Evolutionary conservation across 2,113 vertebrate genomes (phyloP).

Genomic region (Agelaius phoeniceus): DNA sequence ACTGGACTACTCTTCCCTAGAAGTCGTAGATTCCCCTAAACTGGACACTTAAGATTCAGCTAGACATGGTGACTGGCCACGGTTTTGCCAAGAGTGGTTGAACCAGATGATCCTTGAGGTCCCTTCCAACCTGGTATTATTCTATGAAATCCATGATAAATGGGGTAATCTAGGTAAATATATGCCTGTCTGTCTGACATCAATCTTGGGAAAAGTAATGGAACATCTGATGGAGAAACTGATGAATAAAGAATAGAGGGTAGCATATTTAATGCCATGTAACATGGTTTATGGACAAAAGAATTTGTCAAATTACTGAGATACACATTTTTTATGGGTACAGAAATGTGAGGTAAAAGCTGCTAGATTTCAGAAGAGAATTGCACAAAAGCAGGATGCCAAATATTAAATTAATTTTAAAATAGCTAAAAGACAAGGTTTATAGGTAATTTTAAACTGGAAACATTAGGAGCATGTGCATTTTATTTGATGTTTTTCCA

Average conservation of each 20-base stretch:
- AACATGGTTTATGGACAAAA: conserved; percentile 15
- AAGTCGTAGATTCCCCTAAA: not conserved
- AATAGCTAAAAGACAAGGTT: not conserved
- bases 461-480: not conserved
- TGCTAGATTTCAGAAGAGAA: not conserved
- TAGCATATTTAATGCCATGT: not conserved
- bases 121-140: not conserved
- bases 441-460: not conserved
- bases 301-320: not conserved
- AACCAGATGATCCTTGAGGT: not conserved
- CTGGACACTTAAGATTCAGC: accelerated
- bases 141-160: not conserved
- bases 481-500: not conserved
- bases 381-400: not conserved
- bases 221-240: not conserved
- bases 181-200: not conserved
- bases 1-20: not conserved
- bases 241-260: not conserved
- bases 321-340: not conserved
- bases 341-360: not conserved
- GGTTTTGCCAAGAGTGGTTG: not conserved
- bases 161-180: not conserved
- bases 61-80: not conserved
- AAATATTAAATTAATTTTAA: not conserved
- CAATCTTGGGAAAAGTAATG: not conserved